Evolutionary conservation across 2,888 invertebrate genomes (phyloP).

Genomic region (Acrocyrtus sp.): DNA sequence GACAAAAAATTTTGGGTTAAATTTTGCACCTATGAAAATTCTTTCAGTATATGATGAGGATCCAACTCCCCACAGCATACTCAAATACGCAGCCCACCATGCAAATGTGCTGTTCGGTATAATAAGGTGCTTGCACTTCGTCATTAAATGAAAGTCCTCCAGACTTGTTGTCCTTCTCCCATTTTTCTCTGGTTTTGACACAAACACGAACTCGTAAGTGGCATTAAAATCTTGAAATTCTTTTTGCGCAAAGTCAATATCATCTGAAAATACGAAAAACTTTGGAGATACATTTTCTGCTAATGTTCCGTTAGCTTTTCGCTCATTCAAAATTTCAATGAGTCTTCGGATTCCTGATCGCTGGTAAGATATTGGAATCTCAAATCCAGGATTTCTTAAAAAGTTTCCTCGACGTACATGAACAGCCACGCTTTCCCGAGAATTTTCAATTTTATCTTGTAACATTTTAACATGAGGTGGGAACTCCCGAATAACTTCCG

Average conservation of each 20-base stretch:
- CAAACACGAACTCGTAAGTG: not conserved
- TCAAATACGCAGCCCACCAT: slow-evolving; percentile 41
- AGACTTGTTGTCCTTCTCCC: slow-evolving; percentile 4
- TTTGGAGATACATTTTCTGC: too few relatives aligned
- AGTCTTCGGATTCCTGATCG: slow-evolving; percentile 13
- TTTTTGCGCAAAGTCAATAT: not conserved
- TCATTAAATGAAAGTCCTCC: slow-evolving; percentile 32
- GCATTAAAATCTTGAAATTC: not conserved
- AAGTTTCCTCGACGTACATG: slow-evolving; percentile 51
- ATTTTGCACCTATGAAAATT: slow-evolving; percentile 16
- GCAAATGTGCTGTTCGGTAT: slow-evolving; percentile 23
- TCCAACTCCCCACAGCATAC: too few relatives aligned
- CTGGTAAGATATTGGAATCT: slow-evolving; percentile 23
- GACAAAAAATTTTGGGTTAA: slow-evolving; percentile 1
- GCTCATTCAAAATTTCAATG: too few relatives aligned
- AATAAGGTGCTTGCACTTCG: slow-evolving; percentile 22
- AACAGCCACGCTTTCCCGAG: slow-evolving; percentile 50
- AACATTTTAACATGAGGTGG: too few relatives aligned
- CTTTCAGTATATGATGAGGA: not conserved
- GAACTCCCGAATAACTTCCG: too few relatives aligned
- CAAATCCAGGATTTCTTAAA: not conserved
- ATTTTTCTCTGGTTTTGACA: too few relatives aligned
- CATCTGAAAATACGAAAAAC: slow-evolving; percentile 34
- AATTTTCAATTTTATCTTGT: too few relatives aligned
- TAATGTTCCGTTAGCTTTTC: too few relatives aligned